Conservation (phyloP, 1,140 invertebrate species). For the Bemisia tabaci region DNA sequence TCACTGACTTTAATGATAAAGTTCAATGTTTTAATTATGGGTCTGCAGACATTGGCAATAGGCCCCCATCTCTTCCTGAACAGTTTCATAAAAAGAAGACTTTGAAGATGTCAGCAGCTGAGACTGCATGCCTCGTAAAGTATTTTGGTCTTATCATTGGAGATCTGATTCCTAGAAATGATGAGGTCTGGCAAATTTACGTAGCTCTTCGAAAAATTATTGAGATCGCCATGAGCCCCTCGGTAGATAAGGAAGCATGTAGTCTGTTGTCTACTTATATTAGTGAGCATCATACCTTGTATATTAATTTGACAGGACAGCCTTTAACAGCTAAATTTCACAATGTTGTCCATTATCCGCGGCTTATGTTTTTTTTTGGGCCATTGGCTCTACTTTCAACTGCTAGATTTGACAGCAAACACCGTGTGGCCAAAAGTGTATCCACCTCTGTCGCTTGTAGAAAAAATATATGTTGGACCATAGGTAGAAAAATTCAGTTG, state of each 20-base stretch:
- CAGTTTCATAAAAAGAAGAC: conserved; percentile 12
- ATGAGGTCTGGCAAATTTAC: conserved; percentile 20
- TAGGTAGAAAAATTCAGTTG: background rate
- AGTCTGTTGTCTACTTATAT: background rate
- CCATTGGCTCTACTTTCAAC: background rate
- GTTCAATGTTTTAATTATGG: background rate
- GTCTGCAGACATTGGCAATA: background rate
- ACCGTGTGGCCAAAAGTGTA: background rate
- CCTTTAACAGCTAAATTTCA: background rate
- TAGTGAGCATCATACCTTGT: background rate
- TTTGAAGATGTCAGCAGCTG: conserved; percentile 20
- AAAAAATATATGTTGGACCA: background rate
- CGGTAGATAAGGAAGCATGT: background rate
- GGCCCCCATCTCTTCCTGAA: background rate
- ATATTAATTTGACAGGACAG: background rate
- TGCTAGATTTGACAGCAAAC: background rate
- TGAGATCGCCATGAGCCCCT: conserved; percentile 15
- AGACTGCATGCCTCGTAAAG: conserved; percentile 20
- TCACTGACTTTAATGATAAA: background rate
- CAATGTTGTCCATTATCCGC: background rate
- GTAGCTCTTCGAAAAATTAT: conserved; percentile 19
- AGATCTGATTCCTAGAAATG: conserved; percentile 19
- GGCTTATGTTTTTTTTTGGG: background rate
- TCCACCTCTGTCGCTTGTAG: background rate
- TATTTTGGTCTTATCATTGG: conserved; percentile 20